phyloP scores from a whole-genome alignment of 2,113 vertebrate species.

The Conger conger region DNA sequence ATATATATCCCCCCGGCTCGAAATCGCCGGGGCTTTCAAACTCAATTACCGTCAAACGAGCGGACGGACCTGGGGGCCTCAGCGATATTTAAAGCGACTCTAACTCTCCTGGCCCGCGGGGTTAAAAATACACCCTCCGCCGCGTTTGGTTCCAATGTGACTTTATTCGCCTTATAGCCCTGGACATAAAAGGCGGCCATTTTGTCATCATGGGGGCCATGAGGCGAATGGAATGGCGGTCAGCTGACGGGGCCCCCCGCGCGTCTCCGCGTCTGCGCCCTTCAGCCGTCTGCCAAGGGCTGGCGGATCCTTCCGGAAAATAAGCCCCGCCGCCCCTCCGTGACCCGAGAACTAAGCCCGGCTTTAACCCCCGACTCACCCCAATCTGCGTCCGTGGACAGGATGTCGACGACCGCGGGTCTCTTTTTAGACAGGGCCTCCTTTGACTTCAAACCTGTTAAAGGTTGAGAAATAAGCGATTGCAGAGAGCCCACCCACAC shows the following conservation, averaged over 20 bases:
- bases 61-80: background rate
- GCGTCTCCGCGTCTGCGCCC: background rate
- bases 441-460: too few species aligned
- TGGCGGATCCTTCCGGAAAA: background rate
- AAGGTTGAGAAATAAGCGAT: too few species aligned
- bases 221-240: background rate
- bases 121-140: background rate
- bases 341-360: background rate
- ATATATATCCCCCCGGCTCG: background rate
- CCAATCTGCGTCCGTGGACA: background rate
- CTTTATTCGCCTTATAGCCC: background rate
- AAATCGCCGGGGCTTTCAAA: background rate
- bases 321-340: too few species aligned
- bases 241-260: background rate
- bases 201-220: background rate
- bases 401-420: too few species aligned
- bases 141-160: background rate
- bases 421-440: background rate
- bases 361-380: background rate
- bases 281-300: too few species aligned
- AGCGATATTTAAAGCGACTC: background rate
- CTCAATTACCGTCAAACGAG: background rate
- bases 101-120: background rate
- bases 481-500: too few species aligned
- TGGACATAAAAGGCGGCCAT: background rate